These are phyloP conservation scores for Gasterosteus nipponicus DNA, from an alignment of 2,113 vertebrate species.

Conservation along the genomic window DNA sequence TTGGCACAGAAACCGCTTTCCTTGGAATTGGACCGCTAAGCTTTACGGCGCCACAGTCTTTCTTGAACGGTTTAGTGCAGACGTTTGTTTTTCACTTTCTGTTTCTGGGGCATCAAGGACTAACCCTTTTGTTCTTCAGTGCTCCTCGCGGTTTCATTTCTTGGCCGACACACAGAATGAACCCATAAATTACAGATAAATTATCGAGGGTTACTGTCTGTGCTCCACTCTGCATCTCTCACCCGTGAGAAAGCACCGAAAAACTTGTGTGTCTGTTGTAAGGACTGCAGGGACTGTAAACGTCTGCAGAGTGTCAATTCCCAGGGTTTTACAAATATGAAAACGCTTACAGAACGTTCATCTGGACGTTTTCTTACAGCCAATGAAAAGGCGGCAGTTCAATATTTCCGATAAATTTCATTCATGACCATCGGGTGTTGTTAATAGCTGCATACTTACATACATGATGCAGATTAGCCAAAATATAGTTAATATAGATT, in stretches of 20 bases:
- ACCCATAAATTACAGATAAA: background rate
- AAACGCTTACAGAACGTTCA: background rate
- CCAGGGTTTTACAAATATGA: background rate
- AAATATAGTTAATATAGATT: background rate
- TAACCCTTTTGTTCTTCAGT: background rate
- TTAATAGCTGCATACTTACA: background rate
- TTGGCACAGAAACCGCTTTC: slow-evolving; percentile 35
- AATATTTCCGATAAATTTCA: background rate
- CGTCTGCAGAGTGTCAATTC: slow-evolving; percentile 8
- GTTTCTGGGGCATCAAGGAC: background rate
- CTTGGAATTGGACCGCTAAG: slow-evolving; percentile 24
- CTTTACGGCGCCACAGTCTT: background rate
- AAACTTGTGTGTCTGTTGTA: slow-evolving; percentile 20
- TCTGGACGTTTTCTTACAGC: background rate
- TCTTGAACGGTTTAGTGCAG: background rate
- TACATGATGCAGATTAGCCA: background rate
- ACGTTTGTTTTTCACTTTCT: background rate
- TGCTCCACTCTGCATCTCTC: background rate
- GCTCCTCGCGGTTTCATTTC: background rate
- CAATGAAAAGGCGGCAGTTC: background rate
- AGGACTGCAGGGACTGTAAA: slow-evolving; percentile 36
- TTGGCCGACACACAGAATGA: background rate
- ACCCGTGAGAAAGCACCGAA: slow-evolving; percentile 10
- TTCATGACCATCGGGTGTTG: background rate
- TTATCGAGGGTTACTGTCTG: background rate